Evolutionary conservation across 2,113 vertebrate species (phyloP).

Genomic region (Muntiacus muntjak): DNA sequence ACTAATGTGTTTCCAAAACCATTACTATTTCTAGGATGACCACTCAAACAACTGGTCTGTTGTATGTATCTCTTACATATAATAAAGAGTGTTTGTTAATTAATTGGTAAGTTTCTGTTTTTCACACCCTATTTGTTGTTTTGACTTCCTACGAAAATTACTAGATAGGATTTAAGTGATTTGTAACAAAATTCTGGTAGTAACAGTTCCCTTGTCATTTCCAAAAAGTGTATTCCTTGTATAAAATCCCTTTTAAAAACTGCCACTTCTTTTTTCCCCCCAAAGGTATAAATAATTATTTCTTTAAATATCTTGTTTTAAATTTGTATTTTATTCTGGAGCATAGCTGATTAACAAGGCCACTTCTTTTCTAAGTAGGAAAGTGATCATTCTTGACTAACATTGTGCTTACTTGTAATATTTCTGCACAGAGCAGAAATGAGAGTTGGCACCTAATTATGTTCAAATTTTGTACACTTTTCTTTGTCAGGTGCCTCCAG

Average conservation of each 20-base stretch:
- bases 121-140: background rate
- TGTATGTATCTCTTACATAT: background rate
- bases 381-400: background rate
- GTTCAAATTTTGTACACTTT: background rate
- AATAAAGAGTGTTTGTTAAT: background rate
- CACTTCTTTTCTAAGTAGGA: background rate
- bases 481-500: background rate
- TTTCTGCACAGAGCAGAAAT: background rate
- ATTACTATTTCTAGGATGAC: background rate
- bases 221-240: background rate
- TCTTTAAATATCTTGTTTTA: background rate
- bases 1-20: background rate
- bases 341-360: background rate
- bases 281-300: background rate
- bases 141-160: background rate
- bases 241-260: background rate
- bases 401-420: background rate
- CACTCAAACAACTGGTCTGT: background rate
- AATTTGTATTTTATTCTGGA: background rate
- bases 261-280: rapidly evolving
- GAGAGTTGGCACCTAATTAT: background rate
- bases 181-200: background rate
- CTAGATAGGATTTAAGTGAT: background rate
- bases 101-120: background rate
- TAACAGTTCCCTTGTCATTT: background rate